Evolutionary conservation across 2,888 invertebrate species (phyloP).

Genomic region (Cerastoderma edule): DNA sequence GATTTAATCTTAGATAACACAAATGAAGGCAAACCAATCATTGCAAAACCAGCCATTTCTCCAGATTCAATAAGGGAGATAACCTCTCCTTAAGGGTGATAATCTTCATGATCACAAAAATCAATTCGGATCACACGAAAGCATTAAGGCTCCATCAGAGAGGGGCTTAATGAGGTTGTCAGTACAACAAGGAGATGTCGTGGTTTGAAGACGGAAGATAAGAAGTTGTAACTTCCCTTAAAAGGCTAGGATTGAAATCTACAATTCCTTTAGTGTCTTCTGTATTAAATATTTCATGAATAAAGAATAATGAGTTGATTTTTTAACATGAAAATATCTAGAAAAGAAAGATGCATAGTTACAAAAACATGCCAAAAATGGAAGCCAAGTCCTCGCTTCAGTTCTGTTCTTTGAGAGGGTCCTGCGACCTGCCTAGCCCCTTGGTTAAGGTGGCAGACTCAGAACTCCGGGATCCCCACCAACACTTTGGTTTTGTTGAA

Average conservation of each 20-base stretch:
- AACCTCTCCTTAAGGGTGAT: slow-evolving; percentile 17
- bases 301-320: too few species aligned
- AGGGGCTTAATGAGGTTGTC: slow-evolving; percentile 20
- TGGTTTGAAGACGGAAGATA: slow-evolving; percentile 7
- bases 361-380: too few species aligned
- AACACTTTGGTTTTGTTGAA: too few species aligned
- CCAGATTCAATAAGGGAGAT: slow-evolving; percentile 16
- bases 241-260: too few species aligned
- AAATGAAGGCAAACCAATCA: slow-evolving; percentile 22
- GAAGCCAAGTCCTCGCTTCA: too few species aligned
- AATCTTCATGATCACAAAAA: slow-evolving; percentile 17
- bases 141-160: slow-evolving; percentile 8
- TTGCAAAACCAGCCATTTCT: slow-evolving; percentile 17
- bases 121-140: slow-evolving; percentile 11
- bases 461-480: too few species aligned
- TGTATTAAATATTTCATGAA: background rate
- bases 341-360: too few species aligned
- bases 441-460: too few species aligned
- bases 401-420: too few species aligned
- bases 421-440: too few species aligned
- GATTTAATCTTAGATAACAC: slow-evolving; percentile 25
- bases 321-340: too few species aligned
- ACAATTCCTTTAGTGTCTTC: background rate
- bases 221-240: slow-evolving; percentile 13
- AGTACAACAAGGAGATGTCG: slow-evolving; percentile 10